A percentile compares a stretch with the other conserved stretches of the same genome.
These are phyloP conservation scores for Pachyramphus minor DNA, from an alignment of 2,113 vertebrate genomes.

Conservation along the genomic window DNA sequence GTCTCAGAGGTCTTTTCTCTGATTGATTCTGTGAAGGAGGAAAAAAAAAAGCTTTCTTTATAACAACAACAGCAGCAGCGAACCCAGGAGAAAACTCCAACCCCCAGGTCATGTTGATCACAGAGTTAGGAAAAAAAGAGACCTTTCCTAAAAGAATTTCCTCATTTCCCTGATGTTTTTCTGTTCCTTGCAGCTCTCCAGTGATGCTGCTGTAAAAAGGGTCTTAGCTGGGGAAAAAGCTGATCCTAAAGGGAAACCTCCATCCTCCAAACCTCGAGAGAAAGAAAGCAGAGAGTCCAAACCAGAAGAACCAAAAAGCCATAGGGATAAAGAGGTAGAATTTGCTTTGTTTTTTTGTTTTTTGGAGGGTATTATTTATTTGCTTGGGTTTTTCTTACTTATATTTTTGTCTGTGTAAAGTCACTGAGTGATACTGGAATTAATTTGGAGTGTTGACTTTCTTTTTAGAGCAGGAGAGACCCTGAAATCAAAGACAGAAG, in stretches of 20 bases:
- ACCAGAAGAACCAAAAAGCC: conserved; percentile 60
- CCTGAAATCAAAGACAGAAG: conserved; percentile 77
- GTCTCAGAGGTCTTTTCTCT: background rate
- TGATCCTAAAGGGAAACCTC: conserved; percentile 74
- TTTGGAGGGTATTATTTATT: background rate
- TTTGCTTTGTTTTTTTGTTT: too few relatives aligned
- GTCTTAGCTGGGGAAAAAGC: conserved; percentile 85
- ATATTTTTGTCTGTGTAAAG: background rate
- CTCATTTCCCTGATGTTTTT: background rate
- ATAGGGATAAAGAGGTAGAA: conserved; percentile 72
- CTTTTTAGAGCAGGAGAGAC: conserved; percentile 74
- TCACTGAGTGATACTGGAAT: background rate
- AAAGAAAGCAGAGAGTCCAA: conserved; percentile 76
- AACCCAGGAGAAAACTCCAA: background rate
- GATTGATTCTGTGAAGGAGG: background rate
- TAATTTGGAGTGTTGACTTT: too few relatives aligned
- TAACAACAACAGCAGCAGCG: background rate
- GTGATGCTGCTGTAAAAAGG: conserved; percentile 89
- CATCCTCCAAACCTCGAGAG: conserved; percentile 76
- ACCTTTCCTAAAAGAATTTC: background rate
- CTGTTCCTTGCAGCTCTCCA: conserved; percentile 78
- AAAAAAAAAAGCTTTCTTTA: background rate
- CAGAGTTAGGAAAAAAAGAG: background rate
- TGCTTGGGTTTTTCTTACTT: background rate
- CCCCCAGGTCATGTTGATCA: background rate